Evolutionary conservation across 2,113 vertebrate genomes (phyloP), one percentile per base, ranked within the genome.

Genomic region (Chinchilla lanigera): DNA sequence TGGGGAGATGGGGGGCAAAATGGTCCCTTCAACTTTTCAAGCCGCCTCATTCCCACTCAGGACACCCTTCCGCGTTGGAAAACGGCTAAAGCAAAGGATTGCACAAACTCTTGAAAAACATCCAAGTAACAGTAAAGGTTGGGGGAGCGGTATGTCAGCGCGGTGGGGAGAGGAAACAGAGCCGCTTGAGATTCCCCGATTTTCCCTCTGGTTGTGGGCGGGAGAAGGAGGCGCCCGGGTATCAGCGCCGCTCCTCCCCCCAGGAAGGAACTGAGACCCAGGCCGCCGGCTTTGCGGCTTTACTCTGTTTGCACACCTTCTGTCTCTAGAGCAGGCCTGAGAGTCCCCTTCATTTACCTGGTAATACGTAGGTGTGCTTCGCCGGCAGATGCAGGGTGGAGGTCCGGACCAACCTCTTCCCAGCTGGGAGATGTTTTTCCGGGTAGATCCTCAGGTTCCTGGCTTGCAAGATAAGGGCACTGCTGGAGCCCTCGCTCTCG

Each of bases 41-140:
- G 22, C 24, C 41, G 19, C 82, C 78, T 19, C 7, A 3, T 24
- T 87, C 71, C 73, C 44, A 33, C 41, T 58, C 90, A 71, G 54
- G 77, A 81, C 95, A 80, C 69, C 80, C 38, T 30, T 58, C 75
- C 28, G 44, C 61, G 3, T 81, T 91, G 56, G 77, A 38, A 94
- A 89, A 38, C 82, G 56, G 88, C 84, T 33, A 38, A 94, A 90
- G 54, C 63, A 84, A 94, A 71, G 3, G 86, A 82, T 81, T 87
- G 86, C 93, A 78, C 87, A 92, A 90, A 95, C 94, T 95, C 87
- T 92, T 96, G 98, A 96, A 94, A 90, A 81, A 67, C 63, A 60
- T 88, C 96, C 97, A 91, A 83, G 80, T 87, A 90, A 88, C 61
- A 90, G 90, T 81, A 75, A 97, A 96, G 82, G 54, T 75, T 5